Evolutionary conservation across 2,888 invertebrate genomes (phyloP).

Genomic region (Folsomia manolachei): DNA sequence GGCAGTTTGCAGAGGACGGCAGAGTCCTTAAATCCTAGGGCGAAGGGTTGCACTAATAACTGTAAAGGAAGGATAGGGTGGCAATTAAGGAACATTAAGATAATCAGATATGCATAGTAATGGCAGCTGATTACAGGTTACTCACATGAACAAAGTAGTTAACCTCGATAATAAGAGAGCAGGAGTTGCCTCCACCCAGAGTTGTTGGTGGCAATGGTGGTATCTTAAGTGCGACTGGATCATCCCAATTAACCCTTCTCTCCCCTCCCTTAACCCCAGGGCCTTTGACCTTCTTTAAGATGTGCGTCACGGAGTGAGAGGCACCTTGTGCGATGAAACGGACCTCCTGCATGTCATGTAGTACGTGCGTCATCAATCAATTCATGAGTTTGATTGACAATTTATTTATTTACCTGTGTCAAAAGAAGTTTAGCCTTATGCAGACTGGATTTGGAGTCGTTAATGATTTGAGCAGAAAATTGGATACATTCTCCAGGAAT

Average conservation of each 20-base stretch:
- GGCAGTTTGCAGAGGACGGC: conserved; percentile 30
- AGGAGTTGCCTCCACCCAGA: conserved; percentile 21
- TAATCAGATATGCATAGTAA: background rate
- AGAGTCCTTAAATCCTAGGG: conserved; percentile 24
- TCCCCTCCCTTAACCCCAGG: conserved; percentile 29
- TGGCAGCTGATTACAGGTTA: background rate
- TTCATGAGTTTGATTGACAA: too few relatives aligned
- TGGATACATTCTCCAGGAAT: conserved; percentile 28
- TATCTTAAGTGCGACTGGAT: conserved; percentile 28
- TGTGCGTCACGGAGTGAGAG: conserved; percentile 28
- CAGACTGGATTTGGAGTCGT: conserved; percentile 33
- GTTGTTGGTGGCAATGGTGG: conserved; percentile 30
- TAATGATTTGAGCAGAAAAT: conserved; percentile 36
- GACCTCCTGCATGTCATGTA: too few relatives aligned
- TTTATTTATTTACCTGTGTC: conserved; percentile 30
- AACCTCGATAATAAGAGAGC: conserved; percentile 29
- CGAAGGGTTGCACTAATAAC: conserved; percentile 27
- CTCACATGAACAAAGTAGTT: conserved; percentile 35
- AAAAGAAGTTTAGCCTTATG: conserved; percentile 31
- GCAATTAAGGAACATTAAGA: background rate
- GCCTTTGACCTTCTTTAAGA: conserved; percentile 33
- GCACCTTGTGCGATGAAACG: conserved; percentile 25
- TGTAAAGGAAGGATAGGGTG: background rate
- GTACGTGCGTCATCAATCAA: too few relatives aligned
- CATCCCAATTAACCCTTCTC: conserved; percentile 28